Evolutionary conservation across 2,113 vertebrate genomes (phyloP), one percentile per base, ranked within the genome.

Genomic region (Phyllostomus hastatus): DNA sequence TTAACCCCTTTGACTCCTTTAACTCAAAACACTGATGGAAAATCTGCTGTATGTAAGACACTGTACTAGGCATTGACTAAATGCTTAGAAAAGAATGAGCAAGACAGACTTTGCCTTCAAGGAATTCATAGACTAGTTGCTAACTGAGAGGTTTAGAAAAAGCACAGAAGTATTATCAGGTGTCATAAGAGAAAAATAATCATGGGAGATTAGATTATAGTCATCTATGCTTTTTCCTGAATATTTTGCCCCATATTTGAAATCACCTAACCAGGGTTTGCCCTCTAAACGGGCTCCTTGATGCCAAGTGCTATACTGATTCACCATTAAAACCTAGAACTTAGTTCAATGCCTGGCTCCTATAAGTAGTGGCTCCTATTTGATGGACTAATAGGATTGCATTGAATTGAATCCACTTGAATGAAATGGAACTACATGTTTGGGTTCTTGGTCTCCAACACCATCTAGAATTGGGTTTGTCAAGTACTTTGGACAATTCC

Each of bases 391-490:
- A 87, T 19, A 46, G 31, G 35, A 80, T 22, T 80, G 46, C 57
- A 80, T 12, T 84, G 72, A 94, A 57, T 0, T 26, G 64, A 86
- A 94, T 92, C 57, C 26, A 90, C 10, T 14, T 33, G 28, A 91
- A 87, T 67, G 2, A 46, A 76, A 92, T 50, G 17, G 48, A 90
- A 92, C 50, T 82, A 78, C 14, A 91, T 61, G 5, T 75, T 46
- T 93, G 14, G 48, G 41, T 54, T 59, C 48, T 96, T 79, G 66
- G 80, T 28, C 38, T 73, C 84, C 54, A 87, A 41, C 91, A 82
- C 66, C 86, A 96, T 38, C 50, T 95, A 89, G 76, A 69, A 85
- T 88, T 91, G 86, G 6, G n/a, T 52, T 86, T 69, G 24, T 72
- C 54, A 59, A 59, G n/a, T 57, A 38, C 33, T 87, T 84, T 59